Conservation (phyloP, 37 sponge, comb jelly and placozoan species). For the Oscarella lobularis region DNA sequence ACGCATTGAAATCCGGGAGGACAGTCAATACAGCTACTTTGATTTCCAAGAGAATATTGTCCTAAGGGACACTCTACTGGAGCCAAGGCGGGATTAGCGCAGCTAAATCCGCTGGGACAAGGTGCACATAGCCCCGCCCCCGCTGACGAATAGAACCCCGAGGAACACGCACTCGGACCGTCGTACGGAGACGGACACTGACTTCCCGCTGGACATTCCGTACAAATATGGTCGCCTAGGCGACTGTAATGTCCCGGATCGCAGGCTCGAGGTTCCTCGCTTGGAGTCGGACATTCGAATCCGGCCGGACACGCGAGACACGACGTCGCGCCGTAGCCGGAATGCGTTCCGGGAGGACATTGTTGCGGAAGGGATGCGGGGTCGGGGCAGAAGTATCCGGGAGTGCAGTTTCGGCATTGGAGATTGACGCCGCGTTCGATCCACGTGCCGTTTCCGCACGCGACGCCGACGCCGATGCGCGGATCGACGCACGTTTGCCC, state of each 20-base stretch:
- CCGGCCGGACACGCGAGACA: background rate
- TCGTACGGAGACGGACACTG: background rate
- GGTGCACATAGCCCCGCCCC: background rate
- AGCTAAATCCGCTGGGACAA: background rate
- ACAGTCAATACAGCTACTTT: constrained; percentile 3
- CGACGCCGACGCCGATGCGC: background rate
- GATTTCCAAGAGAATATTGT: constrained; percentile 1
- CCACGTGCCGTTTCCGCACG: background rate
- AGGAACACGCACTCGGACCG: background rate
- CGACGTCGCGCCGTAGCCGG: background rate
- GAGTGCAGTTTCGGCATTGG: background rate
- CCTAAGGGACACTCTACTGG: constrained; percentile 3
- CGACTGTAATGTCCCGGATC: constrained; percentile 8
- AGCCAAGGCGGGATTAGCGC: background rate
- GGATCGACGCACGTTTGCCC: constrained; percentile 1
- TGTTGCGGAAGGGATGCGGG: background rate
- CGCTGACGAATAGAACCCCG: background rate
- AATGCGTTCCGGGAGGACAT: background rate
- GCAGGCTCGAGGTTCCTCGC: background rate
- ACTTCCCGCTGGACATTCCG: background rate
- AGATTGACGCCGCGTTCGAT: background rate
- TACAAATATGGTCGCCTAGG: background rate
- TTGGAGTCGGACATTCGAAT: background rate
- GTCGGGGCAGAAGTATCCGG: background rate
- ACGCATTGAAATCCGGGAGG: background rate